Evolutionary conservation across 1,140 invertebrate genomes (phyloP), one percentile per base, ranked within the genome.

Genomic region (Lepidurus apus): DNA sequence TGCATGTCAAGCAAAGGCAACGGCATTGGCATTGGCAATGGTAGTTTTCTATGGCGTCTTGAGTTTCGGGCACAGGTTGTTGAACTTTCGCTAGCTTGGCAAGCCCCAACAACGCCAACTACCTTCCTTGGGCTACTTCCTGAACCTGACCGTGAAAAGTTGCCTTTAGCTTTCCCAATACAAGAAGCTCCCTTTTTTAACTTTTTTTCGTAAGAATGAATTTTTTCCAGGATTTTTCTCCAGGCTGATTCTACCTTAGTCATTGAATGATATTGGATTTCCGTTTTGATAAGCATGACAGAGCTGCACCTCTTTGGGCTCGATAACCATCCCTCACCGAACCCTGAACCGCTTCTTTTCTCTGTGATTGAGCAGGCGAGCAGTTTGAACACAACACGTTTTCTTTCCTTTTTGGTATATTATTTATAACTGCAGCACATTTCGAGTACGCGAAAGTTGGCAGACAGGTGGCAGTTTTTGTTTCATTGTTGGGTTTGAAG

Each of bases 41-140:
- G 75, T 77, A 45, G 0, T 77, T 77, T 26, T 7, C 10, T 17
- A 43, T 7, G 43, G 17, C 13, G 75, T 11, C 17, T 24, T 77
- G 34, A 65, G 6, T 13, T 65, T 65, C 42, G 47, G 24, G 75
- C n/a, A 21, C 43, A 77, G 75, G 75, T 77, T 47, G n/a, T 45
- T 77, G 75, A 77, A 77, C 75, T 77, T 77, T 77, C 75, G 34
- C 75, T 77, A 26, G 17, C 53, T 75, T 75, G 74, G 42, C 74
- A 75, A 75, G 42, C 43, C 43, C 34, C 1, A 34, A 34, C 34
- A 34, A 34, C 34, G 34, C 34, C 34, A 34, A 34, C 34, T 34
- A 34, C 34, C 74, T 44, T 75, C 74, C 74, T 75, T 75, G 74
- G 42, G 74, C 13, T 65, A 65, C 53, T 65, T 65, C 53, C 53